Evolutionary conservation across 1,140 invertebrate species (phyloP), one percentile per base, ranked within the genome.

Genomic region (Trachymyrmex cornetzi): DNA sequence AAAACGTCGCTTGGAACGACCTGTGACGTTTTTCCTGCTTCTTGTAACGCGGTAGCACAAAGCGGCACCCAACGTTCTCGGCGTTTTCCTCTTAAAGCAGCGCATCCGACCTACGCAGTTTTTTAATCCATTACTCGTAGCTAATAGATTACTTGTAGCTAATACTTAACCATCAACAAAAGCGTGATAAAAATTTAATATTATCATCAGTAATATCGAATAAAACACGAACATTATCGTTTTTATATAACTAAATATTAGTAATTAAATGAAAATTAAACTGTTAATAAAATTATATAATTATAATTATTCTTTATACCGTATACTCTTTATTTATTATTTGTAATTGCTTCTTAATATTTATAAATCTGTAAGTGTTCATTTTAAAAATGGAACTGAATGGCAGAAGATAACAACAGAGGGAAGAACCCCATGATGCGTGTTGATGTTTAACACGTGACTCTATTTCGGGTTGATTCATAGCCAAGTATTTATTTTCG

Each of bases 1-100:
- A 61, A 87, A 82, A 82, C 66, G 74, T 89, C 79, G 71, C 69
- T 24, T n/a, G 57, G 44, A 72, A 84, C 71, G 86, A 85, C 27
- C 55, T 84, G 80, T 55, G 80, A 84, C 69, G 80, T 84, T 75
- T 84, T 75, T 84, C 77, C 69, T 75, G 67, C 80, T 82, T 82
- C 67, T 82, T 82, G 80, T 27, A 61, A 63, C 69, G 34, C 69
- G 30, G 24, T 63, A 16, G 80, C 55, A 48, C 80, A 74, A 82
- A 74, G 80, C 38, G 24, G 7, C 38, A 22, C n/a, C 38, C 38
- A 61, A 84, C 12, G 59, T 75, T 44, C 19, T 19, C 38, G 12
- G 3, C 27, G 38, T 75, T 74, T 84, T 38, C 38, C 24, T 44
- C 71, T 38, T 22, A 84, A 84, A 81, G 38, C 66, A 11, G 38